Base-by-base conservation (phyloP, 2,113 vertebrate species). In the Stigmatopora argus region DNA sequence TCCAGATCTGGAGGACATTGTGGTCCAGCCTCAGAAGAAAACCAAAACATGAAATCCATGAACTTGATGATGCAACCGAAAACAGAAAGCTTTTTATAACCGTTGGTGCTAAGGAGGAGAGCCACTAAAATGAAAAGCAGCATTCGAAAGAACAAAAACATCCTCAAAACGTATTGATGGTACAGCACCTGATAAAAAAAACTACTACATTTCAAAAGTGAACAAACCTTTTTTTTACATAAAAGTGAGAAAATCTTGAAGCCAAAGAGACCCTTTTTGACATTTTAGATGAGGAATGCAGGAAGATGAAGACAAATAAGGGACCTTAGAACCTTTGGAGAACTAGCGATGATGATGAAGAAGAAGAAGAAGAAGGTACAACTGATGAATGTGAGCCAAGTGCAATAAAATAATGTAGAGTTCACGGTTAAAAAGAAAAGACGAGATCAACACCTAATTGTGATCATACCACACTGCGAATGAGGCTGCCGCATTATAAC, bases 321-420 rank as follows among this genome's bases (percentile, higher is more conserved):
- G 15, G 12, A 19, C 18, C 6, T 15, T 18, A 19, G 41, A 3
- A 34, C 31, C 57, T 52, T 0, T 38, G 47, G 49, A 35, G 47
- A 55, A 7, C 15, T 31, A 31, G 26, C 26, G 26, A 31, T 1
- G 84, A 87, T 66, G 91, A 71, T 46, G 55, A 70, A 0, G 75
- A 93, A 67, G 74, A 11, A 59, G 83, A 86, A 69, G 77, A 93
- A 67, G 74, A 11, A 59, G 83, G 86, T 69, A 76, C 73, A 48
- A 81, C 79, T 13, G 89, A 5, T 4, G 64, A 68, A 21, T 34
- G 60, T 3, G 69, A 75, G 26, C 23, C 21, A 21, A 70, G 11
- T 26, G 15, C 51, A n/a, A n/a, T 68, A 65, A 41, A 65, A 74
- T 11, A 71, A 77, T 0, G 23, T 5, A 4, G 70, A 79, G 26